A percentile compares a stretch with the other conserved stretches of the same genome.
These are phyloP conservation scores for Hepsetus odoe DNA, from an alignment of 2,113 vertebrate genomes.

Conservation along the genomic window DNA sequence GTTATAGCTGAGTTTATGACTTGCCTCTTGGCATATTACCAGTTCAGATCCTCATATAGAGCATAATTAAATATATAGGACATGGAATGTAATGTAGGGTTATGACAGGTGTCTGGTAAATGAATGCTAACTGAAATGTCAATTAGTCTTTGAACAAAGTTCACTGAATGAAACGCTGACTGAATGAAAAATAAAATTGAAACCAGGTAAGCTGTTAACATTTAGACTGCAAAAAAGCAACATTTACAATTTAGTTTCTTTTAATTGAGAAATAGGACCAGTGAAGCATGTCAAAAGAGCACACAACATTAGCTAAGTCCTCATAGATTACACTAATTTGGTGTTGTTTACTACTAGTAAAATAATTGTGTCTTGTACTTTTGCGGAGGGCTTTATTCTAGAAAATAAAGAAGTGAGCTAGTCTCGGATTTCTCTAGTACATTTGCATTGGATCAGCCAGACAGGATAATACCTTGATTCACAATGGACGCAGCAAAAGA, in stretches of 20 bases:
- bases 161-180: background rate
- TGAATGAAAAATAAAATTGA: background rate
- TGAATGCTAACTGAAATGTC: conserved; percentile 20
- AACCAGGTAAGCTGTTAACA: background rate
- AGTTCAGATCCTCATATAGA: background rate
- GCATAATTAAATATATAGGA: conserved; percentile 14
- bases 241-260: background rate
- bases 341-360: conserved; percentile 5
- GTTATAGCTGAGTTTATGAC: conserved; percentile 32
- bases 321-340: background rate
- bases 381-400: background rate
- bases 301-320: background rate
- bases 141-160: conserved; percentile 13
- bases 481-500: conserved; percentile 68
- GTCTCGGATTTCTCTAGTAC: conserved; percentile 59
- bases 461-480: conserved; percentile 66
- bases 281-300: background rate
- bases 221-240: background rate
- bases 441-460: conserved; percentile 67
- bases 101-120: conserved; percentile 21
- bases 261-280: background rate
- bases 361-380: conserved; percentile 6
- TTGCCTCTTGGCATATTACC: conserved; percentile 15
- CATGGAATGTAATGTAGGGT: background rate
- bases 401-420: conserved; percentile 10